These are phyloP conservation scores for Sebastolobus altivelis DNA, from an alignment of 2,797 vertebrate species.

Conservation along the genomic window DNA sequence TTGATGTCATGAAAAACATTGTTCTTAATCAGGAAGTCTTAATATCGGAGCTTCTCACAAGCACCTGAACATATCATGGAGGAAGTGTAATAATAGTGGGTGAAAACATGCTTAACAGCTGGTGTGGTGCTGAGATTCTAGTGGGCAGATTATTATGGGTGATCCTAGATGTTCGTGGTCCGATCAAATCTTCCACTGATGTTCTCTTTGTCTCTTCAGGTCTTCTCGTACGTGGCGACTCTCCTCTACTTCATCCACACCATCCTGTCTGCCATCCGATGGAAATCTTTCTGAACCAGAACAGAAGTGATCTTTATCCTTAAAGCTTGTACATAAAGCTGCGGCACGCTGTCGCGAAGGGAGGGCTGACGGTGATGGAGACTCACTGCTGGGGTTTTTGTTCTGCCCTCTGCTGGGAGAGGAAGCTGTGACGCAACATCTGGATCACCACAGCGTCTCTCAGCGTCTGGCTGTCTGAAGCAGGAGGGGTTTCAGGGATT, in stretches of 20 bases:
- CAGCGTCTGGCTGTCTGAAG: not conserved
- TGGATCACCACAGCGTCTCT: not conserved
- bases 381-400: not conserved
- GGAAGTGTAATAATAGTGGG: not conserved
- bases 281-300: constrained; percentile 75
- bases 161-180: not conserved
- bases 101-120: not conserved
- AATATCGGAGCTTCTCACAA: not conserved
- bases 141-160: not conserved
- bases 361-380: not conserved
- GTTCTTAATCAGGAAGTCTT: not conserved
- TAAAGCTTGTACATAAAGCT: not conserved
- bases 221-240: constrained; percentile 79
- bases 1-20: not conserved
- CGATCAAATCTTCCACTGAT: not conserved
- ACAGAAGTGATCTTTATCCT: not conserved
- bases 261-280: constrained; percentile 81
- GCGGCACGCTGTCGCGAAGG: not conserved
- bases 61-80: not conserved
- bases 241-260: constrained; percentile 82
- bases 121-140: not conserved
- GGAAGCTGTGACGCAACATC: not conserved
- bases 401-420: not conserved
- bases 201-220: constrained; percentile 64
- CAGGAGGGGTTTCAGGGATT: not conserved